Conservation (phyloP, 2,797 vertebrate species). For the Poecilia picta region DNA sequence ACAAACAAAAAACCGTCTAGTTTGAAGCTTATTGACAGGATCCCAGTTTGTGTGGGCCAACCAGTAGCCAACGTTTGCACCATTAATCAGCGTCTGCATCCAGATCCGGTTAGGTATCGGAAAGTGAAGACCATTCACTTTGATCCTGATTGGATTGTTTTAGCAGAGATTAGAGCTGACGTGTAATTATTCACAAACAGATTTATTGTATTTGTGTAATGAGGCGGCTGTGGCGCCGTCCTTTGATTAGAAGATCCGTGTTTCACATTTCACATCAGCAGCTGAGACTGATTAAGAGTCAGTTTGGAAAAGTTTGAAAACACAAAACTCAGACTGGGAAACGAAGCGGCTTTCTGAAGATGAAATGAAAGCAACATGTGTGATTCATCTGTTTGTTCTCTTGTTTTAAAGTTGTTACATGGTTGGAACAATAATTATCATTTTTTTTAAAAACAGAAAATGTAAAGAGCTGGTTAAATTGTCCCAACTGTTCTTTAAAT, state of each 20-base stretch:
- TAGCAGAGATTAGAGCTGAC: constrained; percentile 29
- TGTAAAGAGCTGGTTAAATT: background rate
- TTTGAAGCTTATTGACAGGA: background rate
- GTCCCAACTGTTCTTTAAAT: no score
- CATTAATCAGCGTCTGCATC: constrained; percentile 34
- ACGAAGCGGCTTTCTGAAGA: background rate
- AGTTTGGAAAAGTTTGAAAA: constrained; percentile 6
- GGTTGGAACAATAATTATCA: background rate
- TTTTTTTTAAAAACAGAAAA: background rate
- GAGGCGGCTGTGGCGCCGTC: background rate
- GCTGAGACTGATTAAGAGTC: constrained; percentile 1
- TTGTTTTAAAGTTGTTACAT: background rate
- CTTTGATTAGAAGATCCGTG: constrained; percentile 11
- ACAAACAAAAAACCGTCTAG: background rate
- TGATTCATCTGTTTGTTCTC: no score
- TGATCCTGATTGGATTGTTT: constrained; percentile 25
- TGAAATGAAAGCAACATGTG: background rate
- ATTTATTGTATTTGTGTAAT: constrained; percentile 25
- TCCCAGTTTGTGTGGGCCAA: background rate
- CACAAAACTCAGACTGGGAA: constrained; percentile 1
- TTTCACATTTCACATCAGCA: constrained; percentile 8
- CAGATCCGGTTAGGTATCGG: constrained; percentile 21
- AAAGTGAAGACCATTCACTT: constrained; percentile 23
- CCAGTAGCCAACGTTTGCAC: constrained; percentile 9
- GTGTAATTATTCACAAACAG: constrained; percentile 29